Evolutionary conservation across 2,888 invertebrate species (phyloP).

Genomic region (Calliopum simillimum): DNA sequence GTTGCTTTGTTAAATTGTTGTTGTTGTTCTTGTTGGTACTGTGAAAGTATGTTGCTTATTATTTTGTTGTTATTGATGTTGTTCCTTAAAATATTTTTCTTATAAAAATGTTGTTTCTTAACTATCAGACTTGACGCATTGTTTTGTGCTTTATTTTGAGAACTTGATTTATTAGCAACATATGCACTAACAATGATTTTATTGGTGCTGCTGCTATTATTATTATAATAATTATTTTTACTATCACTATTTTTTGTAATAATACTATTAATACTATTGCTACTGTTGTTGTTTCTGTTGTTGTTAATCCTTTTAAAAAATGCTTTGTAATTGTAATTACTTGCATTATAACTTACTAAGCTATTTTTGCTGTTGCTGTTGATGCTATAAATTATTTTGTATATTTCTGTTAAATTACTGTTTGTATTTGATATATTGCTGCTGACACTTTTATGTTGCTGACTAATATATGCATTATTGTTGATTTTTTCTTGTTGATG

Average conservation of each 20-base stretch:
- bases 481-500: too few species aligned
- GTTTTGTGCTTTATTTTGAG: neutral
- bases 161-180: neutral
- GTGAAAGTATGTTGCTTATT: neutral
- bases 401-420: too few species aligned
- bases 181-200: neutral
- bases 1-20: too few species aligned
- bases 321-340: neutral
- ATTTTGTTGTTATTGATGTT: neutral
- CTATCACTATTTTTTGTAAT: neutral
- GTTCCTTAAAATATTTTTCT: neutral
- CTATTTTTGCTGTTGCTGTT: too few species aligned
- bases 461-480: neutral
- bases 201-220: neutral
- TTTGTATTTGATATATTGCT: neutral
- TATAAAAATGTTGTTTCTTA: neutral
- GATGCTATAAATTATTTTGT: too few species aligned
- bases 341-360: too few species aligned
- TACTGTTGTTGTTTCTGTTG: neutral
- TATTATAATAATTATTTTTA: neutral
- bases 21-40: neutral
- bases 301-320: neutral
- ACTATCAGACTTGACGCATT: neutral
- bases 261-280: neutral
- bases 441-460: neutral